These are phyloP conservation scores for Hydrozoanthus tunicans DNA, from an alignment of 64 coral and sea anemone species.

Conservation along the genomic window DNA sequence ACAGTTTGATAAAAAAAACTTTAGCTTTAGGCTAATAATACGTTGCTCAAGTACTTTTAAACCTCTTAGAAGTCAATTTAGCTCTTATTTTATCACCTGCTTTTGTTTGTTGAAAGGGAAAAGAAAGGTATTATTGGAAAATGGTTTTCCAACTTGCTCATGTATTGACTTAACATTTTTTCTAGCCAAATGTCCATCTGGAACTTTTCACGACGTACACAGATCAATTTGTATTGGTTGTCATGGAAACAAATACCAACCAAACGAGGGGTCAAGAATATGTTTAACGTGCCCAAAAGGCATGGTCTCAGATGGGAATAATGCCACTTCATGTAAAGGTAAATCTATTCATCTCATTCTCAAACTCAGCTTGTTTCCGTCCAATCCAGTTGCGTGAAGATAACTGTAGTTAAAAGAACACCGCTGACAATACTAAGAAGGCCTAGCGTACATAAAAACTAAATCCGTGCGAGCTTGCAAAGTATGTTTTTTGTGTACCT, in stretches of 20 bases:
- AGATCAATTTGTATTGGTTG: conserved; percentile 37
- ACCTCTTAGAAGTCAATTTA: too few species aligned
- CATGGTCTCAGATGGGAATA: conserved; percentile 35
- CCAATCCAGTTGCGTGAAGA: too few species aligned
- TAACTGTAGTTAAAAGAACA: too few species aligned
- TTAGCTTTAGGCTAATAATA: too few species aligned
- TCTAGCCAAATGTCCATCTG: conserved; percentile 33
- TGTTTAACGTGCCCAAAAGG: conserved; percentile 56
- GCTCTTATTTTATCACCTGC: too few species aligned
- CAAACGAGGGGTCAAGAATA: conserved; percentile 22
- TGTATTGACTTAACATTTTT: background rate
- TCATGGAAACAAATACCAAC: conserved; percentile 49
- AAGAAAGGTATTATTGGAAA: background rate
- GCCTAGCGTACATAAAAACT: too few species aligned
- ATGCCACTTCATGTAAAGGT: conserved; percentile 61
- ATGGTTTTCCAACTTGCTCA: background rate
- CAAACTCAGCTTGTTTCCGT: background rate
- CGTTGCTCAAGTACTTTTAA: too few species aligned
- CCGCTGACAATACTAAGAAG: too few species aligned
- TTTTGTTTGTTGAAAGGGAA: background rate
- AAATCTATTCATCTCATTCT: background rate
- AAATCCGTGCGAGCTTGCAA: background rate
- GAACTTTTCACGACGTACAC: conserved; percentile 57
- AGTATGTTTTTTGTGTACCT: background rate
- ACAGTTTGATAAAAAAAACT: too few species aligned